Evolutionary conservation across 2,797 vertebrate species (phyloP), one percentile per base, ranked within the genome.

Genomic region (Dallia pectoralis): DNA sequence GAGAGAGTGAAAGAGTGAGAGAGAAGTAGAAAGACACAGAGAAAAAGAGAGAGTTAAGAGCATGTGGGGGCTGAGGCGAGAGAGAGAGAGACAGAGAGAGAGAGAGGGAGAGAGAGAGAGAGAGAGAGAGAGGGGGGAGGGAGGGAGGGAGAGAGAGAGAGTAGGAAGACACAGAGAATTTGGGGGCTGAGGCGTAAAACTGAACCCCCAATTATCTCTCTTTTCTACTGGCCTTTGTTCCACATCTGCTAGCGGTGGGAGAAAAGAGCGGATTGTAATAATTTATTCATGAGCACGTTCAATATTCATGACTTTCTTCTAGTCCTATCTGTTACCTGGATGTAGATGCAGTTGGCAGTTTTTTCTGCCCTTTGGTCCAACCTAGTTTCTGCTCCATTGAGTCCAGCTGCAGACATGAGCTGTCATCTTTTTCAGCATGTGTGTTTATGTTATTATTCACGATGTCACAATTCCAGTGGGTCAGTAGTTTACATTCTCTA

Each of bases 201-300:
- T 56, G 70, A 74, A 70, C 53, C 67, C 48, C 44, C 69, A 69
- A 77, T 74, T 80, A 69, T 74, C 63, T 44, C 36, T 8, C 68
- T 74, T 36, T n/a, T 62, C 53, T 51, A 4, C 19, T 32, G 59
- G 25, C 53, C 51, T 30, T 48, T 77, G 48, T 65, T 25, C 48
- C 51, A 30, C 19, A 30, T 63, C 36, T 30, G 2, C 68, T 9
- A 3, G 29, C 53, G 14, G 25, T 5, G 51, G 27, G 14, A n/a
- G 25, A 61, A 61, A 40, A n/a, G 40, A 56, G 30, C 18, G 67
- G 30, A 44, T 33, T 53, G 25, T 49, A 16, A 70, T 77, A 51
- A 78, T 74, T 77, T 77, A 78, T 83, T 78, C 73, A 75, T 70
- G 67, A 14, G 3, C 56, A 47, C 56, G 65, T 72, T 81, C 69